Conservation (phyloP, 2,888 invertebrate species). For the Nasonovia ribisnigri region DNA sequence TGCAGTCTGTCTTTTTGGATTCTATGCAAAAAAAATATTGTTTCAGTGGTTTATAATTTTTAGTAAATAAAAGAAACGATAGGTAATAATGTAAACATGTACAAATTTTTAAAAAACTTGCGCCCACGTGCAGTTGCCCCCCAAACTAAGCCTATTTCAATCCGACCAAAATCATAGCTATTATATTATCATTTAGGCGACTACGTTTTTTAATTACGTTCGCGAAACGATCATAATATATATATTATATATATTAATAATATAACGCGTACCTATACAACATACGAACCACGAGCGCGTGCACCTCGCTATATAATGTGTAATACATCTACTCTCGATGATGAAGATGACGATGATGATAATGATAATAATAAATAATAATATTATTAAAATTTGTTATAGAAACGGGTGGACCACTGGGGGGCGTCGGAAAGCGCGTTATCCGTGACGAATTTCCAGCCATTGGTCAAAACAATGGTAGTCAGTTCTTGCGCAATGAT, state of each 20-base stretch:
- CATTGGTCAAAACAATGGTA: constrained; percentile 61
- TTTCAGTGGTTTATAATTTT: neutral
- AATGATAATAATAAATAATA: neutral
- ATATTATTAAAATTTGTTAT: neutral
- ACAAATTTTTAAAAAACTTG: neutral
- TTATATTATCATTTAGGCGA: neutral
- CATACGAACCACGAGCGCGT: neutral
- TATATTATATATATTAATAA: neutral
- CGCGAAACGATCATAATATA: neutral
- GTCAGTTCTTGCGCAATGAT: constrained; percentile 50
- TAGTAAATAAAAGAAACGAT: neutral
- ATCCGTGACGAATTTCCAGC: constrained; percentile 62
- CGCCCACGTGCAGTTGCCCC: neutral
- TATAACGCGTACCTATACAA: neutral
- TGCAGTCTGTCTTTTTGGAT: neutral
- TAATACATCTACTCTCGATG: neutral
- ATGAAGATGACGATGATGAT: neutral
- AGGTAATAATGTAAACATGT: neutral
- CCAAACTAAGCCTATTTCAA: neutral
- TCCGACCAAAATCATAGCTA: neutral
- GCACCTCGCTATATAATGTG: neutral
- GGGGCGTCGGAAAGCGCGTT: constrained; percentile 52
- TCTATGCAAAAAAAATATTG: neutral
- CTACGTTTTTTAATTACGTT: neutral
- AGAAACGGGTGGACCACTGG: constrained; percentile 36